Evolutionary conservation across 1,140 invertebrate species (phyloP).

Genomic region (Drosophila prosaltans): DNA sequence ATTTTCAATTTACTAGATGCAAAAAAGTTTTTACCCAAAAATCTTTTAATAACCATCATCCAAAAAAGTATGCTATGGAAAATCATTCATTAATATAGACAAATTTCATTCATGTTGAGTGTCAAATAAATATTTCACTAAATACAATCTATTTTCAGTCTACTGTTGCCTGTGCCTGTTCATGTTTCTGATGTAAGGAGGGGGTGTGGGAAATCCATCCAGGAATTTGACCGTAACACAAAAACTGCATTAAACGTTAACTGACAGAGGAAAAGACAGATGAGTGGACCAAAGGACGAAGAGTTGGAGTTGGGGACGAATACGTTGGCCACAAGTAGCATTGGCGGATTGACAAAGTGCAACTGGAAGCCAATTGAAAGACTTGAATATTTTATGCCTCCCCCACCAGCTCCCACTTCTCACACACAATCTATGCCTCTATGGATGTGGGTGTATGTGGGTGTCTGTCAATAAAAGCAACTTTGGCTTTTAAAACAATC

Average conservation of each 20-base stretch:
- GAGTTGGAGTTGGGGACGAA: neutral
- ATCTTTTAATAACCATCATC: neutral
- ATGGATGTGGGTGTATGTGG: conserved; percentile 30
- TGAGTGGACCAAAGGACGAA: neutral
- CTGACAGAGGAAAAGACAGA: neutral
- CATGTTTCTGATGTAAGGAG: neutral
- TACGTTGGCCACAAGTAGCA: conserved; percentile 35
- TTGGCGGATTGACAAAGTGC: conserved; percentile 36
- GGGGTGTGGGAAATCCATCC: neutral
- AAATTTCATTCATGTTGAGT: neutral
- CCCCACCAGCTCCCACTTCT: neutral
- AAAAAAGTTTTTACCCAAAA: neutral
- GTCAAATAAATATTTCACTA: neutral
- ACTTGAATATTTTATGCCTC: conserved; percentile 62
- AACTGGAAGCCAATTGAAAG: conserved; percentile 36
- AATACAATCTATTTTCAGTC: neutral
- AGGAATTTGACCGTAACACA: conserved; percentile 43
- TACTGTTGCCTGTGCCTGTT: neutral
- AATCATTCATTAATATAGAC: neutral
- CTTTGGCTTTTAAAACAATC: conserved; percentile 80
- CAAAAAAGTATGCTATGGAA: conserved; percentile 2
- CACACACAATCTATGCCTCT: neutral
- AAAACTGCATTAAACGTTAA: conserved; percentile 66
- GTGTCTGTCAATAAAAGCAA: conserved; percentile 55
- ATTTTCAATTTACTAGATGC: no score